A percentile compares a stretch with the other conserved stretches of the same genome.
Evolutionary conservation across 2,888 invertebrate species (phyloP).

Genomic region (Aphidius colemani): DNA sequence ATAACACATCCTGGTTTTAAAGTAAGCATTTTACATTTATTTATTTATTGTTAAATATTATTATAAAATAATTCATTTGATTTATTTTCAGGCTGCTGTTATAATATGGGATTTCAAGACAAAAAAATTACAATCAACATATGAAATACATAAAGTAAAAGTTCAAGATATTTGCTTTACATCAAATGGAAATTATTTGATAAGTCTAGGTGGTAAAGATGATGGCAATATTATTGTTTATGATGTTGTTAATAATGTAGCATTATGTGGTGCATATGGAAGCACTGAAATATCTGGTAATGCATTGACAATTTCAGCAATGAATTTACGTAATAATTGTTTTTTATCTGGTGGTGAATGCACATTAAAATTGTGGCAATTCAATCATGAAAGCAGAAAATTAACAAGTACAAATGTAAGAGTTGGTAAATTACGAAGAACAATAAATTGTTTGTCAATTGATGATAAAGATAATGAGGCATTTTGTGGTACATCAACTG

Average conservation of each 20-base stretch:
- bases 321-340: constrained; percentile 66
- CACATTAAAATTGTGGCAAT: constrained; percentile 77
- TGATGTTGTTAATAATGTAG: constrained; percentile 68
- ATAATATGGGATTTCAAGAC: constrained; percentile 85
- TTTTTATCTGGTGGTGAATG: constrained; percentile 78
- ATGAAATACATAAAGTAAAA: constrained; percentile 87
- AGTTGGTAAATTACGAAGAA: constrained; percentile 78
- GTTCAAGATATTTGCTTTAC: constrained; percentile 86
- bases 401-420: constrained; percentile 75
- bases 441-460: constrained; percentile 75
- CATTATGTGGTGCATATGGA: constrained; percentile 63
- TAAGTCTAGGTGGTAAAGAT: constrained; percentile 87
- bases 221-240: constrained; percentile 88
- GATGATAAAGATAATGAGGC: constrained; percentile 73
- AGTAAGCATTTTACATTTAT: constrained; percentile 53
- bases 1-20: constrained; percentile 90
- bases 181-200: constrained; percentile 77
- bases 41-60: background rate
- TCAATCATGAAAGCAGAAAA: constrained; percentile 71
- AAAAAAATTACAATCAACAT: constrained; percentile 67
- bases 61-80: constrained; percentile 27
- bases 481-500: constrained; percentile 85
- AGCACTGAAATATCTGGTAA: constrained; percentile 75
- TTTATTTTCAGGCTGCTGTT: constrained; percentile 67
- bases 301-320: constrained; percentile 65